Base-by-base conservation (phyloP, 2,888 invertebrate species). In the Thelaira solivaga region DNA sequence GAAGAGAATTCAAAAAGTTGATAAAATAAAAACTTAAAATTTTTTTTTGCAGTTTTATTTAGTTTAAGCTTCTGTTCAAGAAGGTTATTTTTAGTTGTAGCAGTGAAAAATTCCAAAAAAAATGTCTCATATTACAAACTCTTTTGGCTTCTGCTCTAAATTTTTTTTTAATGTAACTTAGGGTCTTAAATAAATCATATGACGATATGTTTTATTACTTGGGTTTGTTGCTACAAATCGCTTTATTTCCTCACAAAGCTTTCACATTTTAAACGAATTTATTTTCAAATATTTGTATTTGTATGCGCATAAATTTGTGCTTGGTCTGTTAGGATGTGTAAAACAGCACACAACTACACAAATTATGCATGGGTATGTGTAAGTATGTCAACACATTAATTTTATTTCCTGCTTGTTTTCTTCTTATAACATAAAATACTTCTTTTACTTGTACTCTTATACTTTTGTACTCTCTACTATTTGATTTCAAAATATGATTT, bases 281-380 rank as follows among this genome's bases (percentile, higher is more conserved):
- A 65, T 65, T 71, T 71, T 69, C 64, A 64, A 71, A 76, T 71
- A 71, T 71, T 71, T 51, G 45, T 51, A 59, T 71, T 76, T 76
- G 49, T 64, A 51, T 76, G 69, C 64, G 69, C 76, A 65, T 71
- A 69, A n/a, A 62, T 34, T 53, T 57, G 29, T 20, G 13, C 43
- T 62, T 29, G 16, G 11, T n/a, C 11, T 31, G 20, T 34, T 11
- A 16, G 7, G 26, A 43, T 22, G 13, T 22, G 18, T 2, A 13
- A 2, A 13, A 34, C 20, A 10, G 34, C 13, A 31, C 13, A 20
- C 20, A 18, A 13, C 4, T 34, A 34, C n/a, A 34, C 10, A 1
- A 39, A 6, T n/a, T 13, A 13, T 24, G 11, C 31, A 8, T 22
- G 20, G 11, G 6, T 16, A 2, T 39, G 29, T 39, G 22, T 11